A percentile compares a stretch with the other conserved stretches of the same genome.
These are phyloP conservation scores for Gambelia wislizenii DNA, from an alignment of 2,797 vertebrate species.

Conservation along the genomic window DNA sequence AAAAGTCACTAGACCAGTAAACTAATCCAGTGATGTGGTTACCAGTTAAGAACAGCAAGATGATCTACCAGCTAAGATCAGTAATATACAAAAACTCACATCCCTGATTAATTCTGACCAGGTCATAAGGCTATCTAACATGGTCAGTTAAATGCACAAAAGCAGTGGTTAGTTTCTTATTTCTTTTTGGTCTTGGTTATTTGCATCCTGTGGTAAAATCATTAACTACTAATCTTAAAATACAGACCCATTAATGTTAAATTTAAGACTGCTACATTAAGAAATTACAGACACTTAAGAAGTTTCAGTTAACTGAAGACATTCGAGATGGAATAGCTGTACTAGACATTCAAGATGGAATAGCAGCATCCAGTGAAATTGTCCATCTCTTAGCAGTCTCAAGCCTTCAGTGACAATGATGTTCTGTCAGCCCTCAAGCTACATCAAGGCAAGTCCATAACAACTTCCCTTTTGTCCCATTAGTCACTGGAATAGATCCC, in stretches of 20 bases:
- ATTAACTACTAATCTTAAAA: background rate
- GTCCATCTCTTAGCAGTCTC: background rate
- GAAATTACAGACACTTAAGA: background rate
- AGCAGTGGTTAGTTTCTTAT: background rate
- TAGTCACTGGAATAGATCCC: conserved; percentile 8
- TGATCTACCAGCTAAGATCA: background rate
- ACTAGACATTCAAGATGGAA: background rate
- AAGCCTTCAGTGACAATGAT: background rate
- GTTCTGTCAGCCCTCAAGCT: conserved; percentile 12
- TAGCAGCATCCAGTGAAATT: background rate
- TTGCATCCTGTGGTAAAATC: background rate
- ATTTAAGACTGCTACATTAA: background rate
- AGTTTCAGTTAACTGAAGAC: background rate
- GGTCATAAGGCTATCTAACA: background rate
- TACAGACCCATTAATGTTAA: background rate
- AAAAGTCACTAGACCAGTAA: background rate
- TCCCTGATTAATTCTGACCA: background rate
- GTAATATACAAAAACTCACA: background rate
- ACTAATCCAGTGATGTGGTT: background rate
- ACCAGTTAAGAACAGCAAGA: background rate
- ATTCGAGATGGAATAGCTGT: background rate
- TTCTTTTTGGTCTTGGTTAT: background rate
- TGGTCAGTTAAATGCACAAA: background rate
- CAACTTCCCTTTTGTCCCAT: conserved; percentile 24
- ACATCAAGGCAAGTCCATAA: conserved; percentile 30